Percentiles rank a stretch among this genome's conserved stretches.
Conservation (phyloP, 2,113 vertebrate species). For the Marmota monax region DNA sequence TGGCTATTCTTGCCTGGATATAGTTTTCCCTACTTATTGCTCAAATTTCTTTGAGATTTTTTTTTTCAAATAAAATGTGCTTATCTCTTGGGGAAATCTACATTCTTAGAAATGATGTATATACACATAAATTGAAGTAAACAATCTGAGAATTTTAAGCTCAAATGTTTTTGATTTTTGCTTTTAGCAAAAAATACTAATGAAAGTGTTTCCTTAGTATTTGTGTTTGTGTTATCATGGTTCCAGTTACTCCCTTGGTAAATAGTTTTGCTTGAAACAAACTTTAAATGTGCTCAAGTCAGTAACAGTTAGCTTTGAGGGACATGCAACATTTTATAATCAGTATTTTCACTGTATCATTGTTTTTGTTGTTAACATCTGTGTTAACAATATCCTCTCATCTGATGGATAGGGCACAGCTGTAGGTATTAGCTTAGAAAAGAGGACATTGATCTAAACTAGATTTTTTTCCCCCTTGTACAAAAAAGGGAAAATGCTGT, state of each 20-base stretch:
- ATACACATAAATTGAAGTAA: not conserved
- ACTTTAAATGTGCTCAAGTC: slow-evolving; percentile 31
- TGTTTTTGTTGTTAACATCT: slow-evolving; percentile 26
- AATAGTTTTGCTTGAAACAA: slow-evolving; percentile 21
- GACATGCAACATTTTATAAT: not conserved
- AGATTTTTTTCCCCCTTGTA: slow-evolving; percentile 25
- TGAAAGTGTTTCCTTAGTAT: not conserved
- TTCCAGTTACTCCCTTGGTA: not conserved
- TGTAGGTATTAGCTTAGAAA: slow-evolving; percentile 32
- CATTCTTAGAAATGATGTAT: not conserved
- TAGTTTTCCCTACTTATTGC: not conserved
- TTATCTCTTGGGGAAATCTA: not conserved
- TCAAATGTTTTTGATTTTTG: not conserved
- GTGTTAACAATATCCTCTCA: not conserved
- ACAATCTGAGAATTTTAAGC: slow-evolving; percentile 30
- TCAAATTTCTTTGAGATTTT: slow-evolving; percentile 3
- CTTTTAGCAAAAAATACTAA: slow-evolving; percentile 11
- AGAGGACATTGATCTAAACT: not conserved
- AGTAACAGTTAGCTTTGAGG: slow-evolving; percentile 36
- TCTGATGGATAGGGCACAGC: slow-evolving; percentile 28
- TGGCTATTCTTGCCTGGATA: not conserved
- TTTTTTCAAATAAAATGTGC: not conserved
- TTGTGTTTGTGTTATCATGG: not conserved
- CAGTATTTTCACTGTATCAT: slow-evolving; percentile 16
- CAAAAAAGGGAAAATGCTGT: slow-evolving; percentile 37